Conservation (phyloP, 53 echinoderm and acorn worm genomes). For the Antedon mediterranea region DNA sequence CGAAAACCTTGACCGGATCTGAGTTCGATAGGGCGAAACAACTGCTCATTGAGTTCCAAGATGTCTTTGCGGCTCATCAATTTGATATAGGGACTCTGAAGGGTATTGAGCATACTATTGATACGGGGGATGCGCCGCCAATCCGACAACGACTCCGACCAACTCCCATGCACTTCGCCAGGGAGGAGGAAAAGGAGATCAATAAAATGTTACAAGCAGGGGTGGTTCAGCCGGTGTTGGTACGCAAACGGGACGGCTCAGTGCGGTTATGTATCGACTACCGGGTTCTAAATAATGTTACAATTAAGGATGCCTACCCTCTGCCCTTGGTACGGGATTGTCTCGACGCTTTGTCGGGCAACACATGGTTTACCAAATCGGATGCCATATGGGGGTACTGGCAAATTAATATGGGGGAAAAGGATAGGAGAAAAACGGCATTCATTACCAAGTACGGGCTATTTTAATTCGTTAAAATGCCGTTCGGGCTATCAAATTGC, state of each 20-base stretch:
- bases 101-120: slow-evolving; percentile 9
- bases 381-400: not conserved
- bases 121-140: slow-evolving; percentile 16
- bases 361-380: not conserved
- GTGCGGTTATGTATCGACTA: slow-evolving; percentile 49
- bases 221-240: slow-evolving; percentile 17
- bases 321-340: slow-evolving; percentile 31
- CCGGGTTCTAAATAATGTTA: slow-evolving; percentile 28
- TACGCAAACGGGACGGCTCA: slow-evolving; percentile 19
- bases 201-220: slow-evolving; percentile 21
- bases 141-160: slow-evolving; percentile 11
- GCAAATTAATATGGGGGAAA: not conserved
- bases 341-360: not conserved
- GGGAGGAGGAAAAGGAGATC: slow-evolving; percentile 22
- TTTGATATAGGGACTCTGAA: slow-evolving; percentile 14
- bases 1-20: too few species aligned
- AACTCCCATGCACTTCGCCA: slow-evolving; percentile 14
- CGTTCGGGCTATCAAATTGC: not conserved
- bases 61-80: slow-evolving; percentile 19
- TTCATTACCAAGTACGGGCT: slow-evolving; percentile 34
- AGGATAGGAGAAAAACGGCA: slow-evolving; percentile 36
- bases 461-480: slow-evolving; percentile 10
- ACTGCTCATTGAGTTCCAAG: slow-evolving; percentile 10
- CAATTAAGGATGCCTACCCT: slow-evolving; percentile 36
- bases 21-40: slow-evolving; percentile 1